Evolutionary conservation across 2,797 vertebrate species (phyloP), one percentile per base, ranked within the genome.

Genomic region (Pseudochromis fuscus): DNA sequence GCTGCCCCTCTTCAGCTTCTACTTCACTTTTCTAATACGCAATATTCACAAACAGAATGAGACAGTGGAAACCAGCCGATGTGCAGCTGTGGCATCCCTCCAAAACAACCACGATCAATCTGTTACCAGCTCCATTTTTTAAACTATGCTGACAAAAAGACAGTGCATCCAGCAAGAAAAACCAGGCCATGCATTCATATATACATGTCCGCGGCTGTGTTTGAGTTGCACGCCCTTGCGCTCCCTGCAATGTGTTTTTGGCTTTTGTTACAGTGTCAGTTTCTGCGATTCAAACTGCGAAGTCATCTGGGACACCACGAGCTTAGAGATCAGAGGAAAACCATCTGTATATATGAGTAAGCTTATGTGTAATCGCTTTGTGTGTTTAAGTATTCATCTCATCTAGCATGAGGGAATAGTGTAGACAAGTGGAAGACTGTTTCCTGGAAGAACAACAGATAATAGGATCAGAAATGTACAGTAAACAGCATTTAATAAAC

Each of bases 291-390:
- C 75, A 88, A 87, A 88, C 82, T 83, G 76, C 42, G 61, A 83
- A 76, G 50, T 87, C 76, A 65, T 83, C 52, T 75, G 82, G 79
- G 83, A 84, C 75, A 52, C 23, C 46, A 45, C 46, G 4, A 84
- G 79, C 81, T 67, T 37, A 28, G 74, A 86, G 82, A 90, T 90
- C 87, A 84, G 80, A 91, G 77, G 38, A 77, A 83, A 89, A 73
- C 72, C 88, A 78, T 89, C 83, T 86, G 87, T 87, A 87, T 86
- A 85, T 88, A 88, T 78, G 81, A 79, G 81, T 53, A 83, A 87
- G 88, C 85, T 87, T 84, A 83, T 62, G 80, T 59, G 42, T 83
- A 83, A 91, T 91, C 71, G 19, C 79, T 64, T 52, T 85, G 87
- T 83, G 78, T 89, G 82, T 85, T 87, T 83, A 79, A 77, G 82